Evolutionary conservation across 2,113 vertebrate species (phyloP).

Genomic region (Spermophilus dauricus): DNA sequence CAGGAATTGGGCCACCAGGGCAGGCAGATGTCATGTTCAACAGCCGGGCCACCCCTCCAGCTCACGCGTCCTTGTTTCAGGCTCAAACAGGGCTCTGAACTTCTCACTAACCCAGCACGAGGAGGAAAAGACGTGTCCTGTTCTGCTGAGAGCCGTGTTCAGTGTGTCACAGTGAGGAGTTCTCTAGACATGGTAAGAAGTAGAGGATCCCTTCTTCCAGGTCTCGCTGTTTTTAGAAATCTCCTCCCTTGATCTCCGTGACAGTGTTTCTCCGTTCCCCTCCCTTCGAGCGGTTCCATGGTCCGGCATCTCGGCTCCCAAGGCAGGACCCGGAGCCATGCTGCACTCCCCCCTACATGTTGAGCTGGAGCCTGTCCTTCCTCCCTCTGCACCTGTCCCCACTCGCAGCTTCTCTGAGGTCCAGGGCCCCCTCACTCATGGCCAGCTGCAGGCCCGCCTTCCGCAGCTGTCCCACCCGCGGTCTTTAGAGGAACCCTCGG

Average conservation of each 20-base stretch:
- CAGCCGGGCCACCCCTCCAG: neutral
- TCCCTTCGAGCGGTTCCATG: no score
- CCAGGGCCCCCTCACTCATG: no score
- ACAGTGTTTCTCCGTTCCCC: no score
- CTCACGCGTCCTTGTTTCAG: neutral
- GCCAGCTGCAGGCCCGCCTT: neutral
- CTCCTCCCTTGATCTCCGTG: neutral
- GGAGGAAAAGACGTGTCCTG: neutral
- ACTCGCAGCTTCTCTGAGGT: fast-evolving
- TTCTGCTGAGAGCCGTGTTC: no score
- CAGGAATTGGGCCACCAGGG: neutral
- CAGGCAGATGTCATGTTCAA: fast-evolving
- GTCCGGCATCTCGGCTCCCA: neutral
- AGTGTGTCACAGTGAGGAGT: neutral
- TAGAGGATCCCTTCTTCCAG: neutral
- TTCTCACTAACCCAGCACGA: neutral
- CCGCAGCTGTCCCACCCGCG: no score
- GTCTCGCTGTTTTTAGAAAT: neutral
- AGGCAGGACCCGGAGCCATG: neutral
- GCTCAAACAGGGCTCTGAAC: neutral
- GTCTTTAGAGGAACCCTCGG: fast-evolving
- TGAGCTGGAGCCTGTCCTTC: fast-evolving
- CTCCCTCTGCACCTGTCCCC: neutral
- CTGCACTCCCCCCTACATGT: fast-evolving
- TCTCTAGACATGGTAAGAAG: neutral